phyloP scores from a whole-genome alignment of 2,888 invertebrate species.

The Phortica magna region DNA sequence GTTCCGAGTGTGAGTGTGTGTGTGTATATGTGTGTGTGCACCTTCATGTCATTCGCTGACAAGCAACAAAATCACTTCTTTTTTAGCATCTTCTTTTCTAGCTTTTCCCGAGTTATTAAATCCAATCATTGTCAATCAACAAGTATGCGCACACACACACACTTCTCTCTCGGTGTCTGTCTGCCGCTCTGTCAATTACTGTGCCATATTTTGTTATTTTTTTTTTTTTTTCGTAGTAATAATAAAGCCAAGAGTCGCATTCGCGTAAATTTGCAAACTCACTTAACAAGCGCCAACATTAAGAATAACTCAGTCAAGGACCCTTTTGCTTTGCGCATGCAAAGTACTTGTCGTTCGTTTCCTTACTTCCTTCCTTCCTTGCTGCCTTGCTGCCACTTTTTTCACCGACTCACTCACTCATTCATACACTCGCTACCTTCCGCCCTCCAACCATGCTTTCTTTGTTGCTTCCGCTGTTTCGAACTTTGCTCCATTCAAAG shows the following conservation, averaged over 20 bases:
- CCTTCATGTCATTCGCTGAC: too few relatives aligned
- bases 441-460: too few relatives aligned
- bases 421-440: too few relatives aligned
- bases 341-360: conserved; percentile 17
- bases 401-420: too few relatives aligned
- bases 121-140: conserved; percentile 19
- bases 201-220: conserved; percentile 5
- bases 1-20: too few relatives aligned
- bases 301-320: not conserved
- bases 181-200: conserved; percentile 18
- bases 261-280: conserved; percentile 28
- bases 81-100: too few relatives aligned
- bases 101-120: not conserved
- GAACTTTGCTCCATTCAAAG: too few relatives aligned
- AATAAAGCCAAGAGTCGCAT: conserved; percentile 30
- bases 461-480: too few relatives aligned
- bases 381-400: not conserved
- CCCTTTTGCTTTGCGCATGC: conserved; percentile 19
- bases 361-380: not conserved
- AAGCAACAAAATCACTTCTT: not conserved
- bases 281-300: conserved; percentile 7
- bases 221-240: not conserved
- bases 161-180: not conserved
- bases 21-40: too few relatives aligned
- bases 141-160: not conserved